phyloP scores from a whole-genome alignment of 2,888 invertebrate species.

The Lordiphosa andalusiaca region DNA sequence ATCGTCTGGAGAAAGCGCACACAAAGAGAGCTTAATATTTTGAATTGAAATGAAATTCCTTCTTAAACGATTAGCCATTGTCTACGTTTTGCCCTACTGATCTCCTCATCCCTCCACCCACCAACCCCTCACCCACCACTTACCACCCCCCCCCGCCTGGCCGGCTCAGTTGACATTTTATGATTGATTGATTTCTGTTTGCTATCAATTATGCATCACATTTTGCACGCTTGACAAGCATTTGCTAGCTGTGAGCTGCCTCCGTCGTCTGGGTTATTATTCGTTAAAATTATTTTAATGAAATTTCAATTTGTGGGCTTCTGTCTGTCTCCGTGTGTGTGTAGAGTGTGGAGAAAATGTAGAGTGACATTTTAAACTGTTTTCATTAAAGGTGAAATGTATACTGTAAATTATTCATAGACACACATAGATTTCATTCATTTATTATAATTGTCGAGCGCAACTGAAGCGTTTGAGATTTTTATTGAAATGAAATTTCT shows the following conservation, averaged over 20 bases:
- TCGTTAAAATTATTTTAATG: constrained; percentile 67
- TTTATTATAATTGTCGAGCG: constrained; percentile 49
- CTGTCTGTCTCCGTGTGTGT: constrained; percentile 12
- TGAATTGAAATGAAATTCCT: constrained; percentile 33
- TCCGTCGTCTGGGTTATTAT: constrained; percentile 24
- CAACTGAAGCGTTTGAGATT: constrained; percentile 19
- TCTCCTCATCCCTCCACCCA: neutral
- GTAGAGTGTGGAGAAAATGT: neutral
- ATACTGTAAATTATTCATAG: constrained; percentile 54
- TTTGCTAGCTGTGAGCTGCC: constrained; percentile 23
- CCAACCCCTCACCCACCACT: too few relatives aligned
- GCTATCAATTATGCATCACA: constrained; percentile 70
- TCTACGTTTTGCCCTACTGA: constrained; percentile 16
- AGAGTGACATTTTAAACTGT: constrained; percentile 17
- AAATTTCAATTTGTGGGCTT: constrained; percentile 49
- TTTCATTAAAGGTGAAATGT: constrained; percentile 36
- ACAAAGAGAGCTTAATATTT: neutral
- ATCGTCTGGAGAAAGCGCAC: constrained; percentile 8
- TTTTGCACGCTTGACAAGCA: constrained; percentile 65
- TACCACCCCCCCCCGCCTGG: neutral
- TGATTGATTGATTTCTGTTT: constrained; percentile 71
- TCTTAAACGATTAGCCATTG: constrained; percentile 35
- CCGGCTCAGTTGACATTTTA: constrained; percentile 56
- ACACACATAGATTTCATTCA: constrained; percentile 31
- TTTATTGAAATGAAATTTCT: constrained; percentile 11